Percentiles rank a stretch among this genome's conserved stretches.
Evolutionary conservation across 2,797 vertebrate genomes (phyloP).

Genomic region (Myiotriccus ornatus): DNA sequence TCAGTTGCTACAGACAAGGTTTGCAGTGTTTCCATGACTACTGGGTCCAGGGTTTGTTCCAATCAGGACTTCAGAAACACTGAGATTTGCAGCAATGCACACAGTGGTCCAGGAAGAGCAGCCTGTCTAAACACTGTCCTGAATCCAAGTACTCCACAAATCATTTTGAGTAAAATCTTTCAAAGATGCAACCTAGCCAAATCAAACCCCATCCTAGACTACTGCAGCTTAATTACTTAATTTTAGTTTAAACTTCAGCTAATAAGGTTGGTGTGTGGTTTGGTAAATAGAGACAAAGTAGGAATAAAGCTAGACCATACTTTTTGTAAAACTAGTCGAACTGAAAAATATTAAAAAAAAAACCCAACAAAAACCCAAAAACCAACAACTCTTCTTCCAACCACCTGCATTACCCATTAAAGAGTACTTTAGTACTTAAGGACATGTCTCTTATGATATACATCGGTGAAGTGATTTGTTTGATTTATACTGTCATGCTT

Average conservation of each 20-base stretch:
- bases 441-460: background rate
- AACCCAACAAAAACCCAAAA: accelerated
- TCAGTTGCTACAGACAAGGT: background rate
- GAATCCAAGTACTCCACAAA: background rate
- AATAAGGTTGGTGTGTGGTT: background rate
- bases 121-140: background rate
- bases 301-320: background rate
- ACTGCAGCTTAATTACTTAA: background rate
- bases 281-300: background rate
- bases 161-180: background rate
- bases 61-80: background rate
- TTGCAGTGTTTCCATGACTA: background rate
- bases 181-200: background rate
- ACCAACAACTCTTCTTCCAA: background rate
- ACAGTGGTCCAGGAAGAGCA: background rate
- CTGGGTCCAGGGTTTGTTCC: background rate
- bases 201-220: background rate
- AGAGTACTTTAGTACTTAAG: background rate
- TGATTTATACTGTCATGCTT: background rate
- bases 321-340: background rate
- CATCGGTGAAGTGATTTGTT: background rate
- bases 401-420: background rate
- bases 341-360: background rate
- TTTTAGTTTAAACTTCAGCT: background rate
- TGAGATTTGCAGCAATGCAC: background rate